A percentile compares a stretch with the other conserved stretches of the same genome.
phyloP scores from a whole-genome alignment of 2,113 vertebrate species.

The Odontophorus gujanensis region DNA sequence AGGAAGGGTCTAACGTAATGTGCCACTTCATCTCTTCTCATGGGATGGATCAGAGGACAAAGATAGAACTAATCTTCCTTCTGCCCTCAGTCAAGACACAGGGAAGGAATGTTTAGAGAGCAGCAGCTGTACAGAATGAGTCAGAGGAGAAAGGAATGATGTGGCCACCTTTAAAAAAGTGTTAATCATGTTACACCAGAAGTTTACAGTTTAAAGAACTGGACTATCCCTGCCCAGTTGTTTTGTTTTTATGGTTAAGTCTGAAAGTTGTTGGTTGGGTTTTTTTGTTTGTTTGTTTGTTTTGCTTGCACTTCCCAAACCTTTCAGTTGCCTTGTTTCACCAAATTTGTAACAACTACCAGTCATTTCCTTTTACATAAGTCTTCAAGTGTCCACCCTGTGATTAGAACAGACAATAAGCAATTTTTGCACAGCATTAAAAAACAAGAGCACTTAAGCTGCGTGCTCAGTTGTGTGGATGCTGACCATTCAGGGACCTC shows the following conservation, averaged over 20 bases:
- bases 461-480: accelerated
- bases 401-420: not conserved
- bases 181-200: not conserved
- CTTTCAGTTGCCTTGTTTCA: not conserved
- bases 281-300: not conserved
- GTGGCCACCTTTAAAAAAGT: not conserved
- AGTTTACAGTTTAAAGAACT: accelerated
- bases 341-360: not conserved
- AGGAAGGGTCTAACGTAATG: not conserved
- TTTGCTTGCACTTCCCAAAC: not conserved
- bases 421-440: not conserved
- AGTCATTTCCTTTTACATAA: not conserved
- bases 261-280: accelerated
- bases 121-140: not conserved
- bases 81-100: not conserved
- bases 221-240: not conserved
- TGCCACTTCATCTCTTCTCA: not conserved
- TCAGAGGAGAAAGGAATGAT: not conserved
- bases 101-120: not conserved
- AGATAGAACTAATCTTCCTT: not conserved
- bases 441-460: not conserved
- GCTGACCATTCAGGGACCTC: not conserved
- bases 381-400: not conserved
- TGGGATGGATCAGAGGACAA: not conserved
- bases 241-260: not conserved